Evolutionary conservation across 2,888 invertebrate genomes (phyloP), one percentile per base, ranked within the genome.

Genomic region (Cerastis leucographa): DNA sequence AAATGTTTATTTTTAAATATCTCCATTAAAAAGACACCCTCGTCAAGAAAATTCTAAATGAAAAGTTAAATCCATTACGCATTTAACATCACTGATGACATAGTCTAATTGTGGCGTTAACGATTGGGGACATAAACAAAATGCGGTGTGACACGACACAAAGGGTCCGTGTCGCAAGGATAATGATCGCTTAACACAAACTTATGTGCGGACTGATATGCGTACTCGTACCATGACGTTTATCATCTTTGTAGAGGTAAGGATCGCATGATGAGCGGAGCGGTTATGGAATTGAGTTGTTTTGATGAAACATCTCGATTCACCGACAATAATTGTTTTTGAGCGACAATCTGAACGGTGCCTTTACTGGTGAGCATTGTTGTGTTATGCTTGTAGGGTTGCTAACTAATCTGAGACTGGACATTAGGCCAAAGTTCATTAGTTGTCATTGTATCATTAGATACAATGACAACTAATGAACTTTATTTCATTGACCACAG

Each of bases 131-230:
- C 54, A 70, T 67, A 44, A 71, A 83, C 67, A 83, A 71, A 68
- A 80, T 67, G 35, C 44, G 35, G 40, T 62, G 51, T n/a, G 44
- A 56, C 69, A 67, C 35, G 61, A 65, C 51, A 62, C 62, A 62
- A 65, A 61, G n/a, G 40, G 40, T n/a, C 22, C 40, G 7, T 49
- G 59, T 66, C 56, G 51, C 17, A 11, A 17, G 62, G 72, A 59
- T 83, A 70, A 51, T 80, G 69, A 70, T 72, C 65, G 69, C 74
- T 49, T 74, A 69, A 62, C 65, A 65, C 65, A 46, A 82, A 74
- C 46, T 65, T 84, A 62, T 78, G 69, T 79, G 44, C 56, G 29
- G 46, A 29, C 56, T n/a, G 66, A 25, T 46, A 67, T 54, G 71
- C 42, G 17, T 44, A 54, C 17, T 7, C n/a, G 44, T 22, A n/a